Evolutionary conservation across 2,888 invertebrate species (phyloP).

Genomic region (Tetragonisca angustula): DNA sequence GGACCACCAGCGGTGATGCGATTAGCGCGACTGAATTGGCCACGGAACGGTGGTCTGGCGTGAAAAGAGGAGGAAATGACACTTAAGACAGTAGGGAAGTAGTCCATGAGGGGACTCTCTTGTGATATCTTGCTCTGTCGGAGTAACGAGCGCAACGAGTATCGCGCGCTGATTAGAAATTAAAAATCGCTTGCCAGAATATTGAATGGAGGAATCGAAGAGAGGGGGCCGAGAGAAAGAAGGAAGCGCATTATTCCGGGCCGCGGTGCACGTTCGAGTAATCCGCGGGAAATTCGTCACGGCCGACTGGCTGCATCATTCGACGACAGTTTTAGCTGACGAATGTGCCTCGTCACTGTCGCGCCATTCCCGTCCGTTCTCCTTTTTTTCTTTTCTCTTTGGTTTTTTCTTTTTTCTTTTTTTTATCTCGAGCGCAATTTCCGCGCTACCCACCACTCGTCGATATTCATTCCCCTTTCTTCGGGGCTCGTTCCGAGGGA

Average conservation of each 20-base stretch:
- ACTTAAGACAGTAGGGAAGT: not conserved
- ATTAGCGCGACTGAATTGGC: not conserved
- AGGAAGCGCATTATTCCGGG: constrained; percentile 48
- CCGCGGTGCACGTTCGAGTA: constrained; percentile 53
- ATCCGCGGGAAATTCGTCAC: constrained; percentile 59
- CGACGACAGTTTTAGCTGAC: constrained; percentile 55
- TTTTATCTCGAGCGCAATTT: constrained; percentile 54
- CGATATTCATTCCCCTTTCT: constrained; percentile 69
- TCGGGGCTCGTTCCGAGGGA: constrained; percentile 44
- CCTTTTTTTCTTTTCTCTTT: constrained; percentile 8
- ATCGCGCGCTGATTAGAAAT: not conserved
- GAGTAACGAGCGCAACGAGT: not conserved
- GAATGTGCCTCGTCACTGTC: constrained; percentile 63
- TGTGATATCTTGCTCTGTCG: not conserved
- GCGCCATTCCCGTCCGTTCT: constrained; percentile 38
- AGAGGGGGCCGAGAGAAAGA: not conserved
- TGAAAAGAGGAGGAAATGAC: not conserved
- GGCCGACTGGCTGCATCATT: constrained; percentile 56
- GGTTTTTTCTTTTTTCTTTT: not conserved
- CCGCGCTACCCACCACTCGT: constrained; percentile 61
- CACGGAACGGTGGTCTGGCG: not conserved
- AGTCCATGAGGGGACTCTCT: not conserved
- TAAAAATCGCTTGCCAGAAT: not conserved
- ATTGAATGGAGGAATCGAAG: not conserved
- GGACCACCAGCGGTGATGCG: not conserved